Evolutionary conservation across 2,888 invertebrate species (phyloP).

Genomic region (Stomorhina lunata): DNA sequence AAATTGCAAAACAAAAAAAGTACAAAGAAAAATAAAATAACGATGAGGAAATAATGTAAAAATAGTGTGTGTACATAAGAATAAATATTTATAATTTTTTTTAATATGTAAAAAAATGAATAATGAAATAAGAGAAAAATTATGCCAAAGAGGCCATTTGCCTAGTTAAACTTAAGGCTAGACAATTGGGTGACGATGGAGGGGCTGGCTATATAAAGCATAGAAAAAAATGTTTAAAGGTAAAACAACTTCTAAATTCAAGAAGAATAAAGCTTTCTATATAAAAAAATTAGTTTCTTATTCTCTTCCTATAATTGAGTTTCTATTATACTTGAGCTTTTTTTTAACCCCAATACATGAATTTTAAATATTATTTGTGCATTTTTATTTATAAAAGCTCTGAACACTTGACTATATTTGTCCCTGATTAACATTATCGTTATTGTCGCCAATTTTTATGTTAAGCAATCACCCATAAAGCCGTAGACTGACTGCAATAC

Average conservation of each 20-base stretch:
- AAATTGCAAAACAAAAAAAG: too few relatives aligned
- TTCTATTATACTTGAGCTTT: not conserved
- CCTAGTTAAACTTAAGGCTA: not conserved
- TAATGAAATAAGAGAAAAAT: not conserved
- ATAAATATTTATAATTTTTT: constrained; percentile 48
- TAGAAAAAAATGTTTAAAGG: too few relatives aligned
- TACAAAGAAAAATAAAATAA: constrained; percentile 13
- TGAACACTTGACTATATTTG: constrained; percentile 16
- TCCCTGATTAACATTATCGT: constrained; percentile 48
- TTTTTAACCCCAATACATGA: not conserved
- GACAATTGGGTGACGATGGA: not conserved
- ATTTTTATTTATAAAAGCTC: not conserved
- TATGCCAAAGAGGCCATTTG: not conserved
- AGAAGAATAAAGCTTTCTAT: too few relatives aligned
- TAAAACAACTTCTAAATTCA: too few relatives aligned
- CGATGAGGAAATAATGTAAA: constrained; percentile 10
- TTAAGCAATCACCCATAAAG: not conserved
- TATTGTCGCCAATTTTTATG: constrained; percentile 40
- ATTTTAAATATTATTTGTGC: too few relatives aligned
- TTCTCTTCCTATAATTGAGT: not conserved
- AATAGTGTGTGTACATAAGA: constrained; percentile 39
- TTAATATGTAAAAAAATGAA: constrained; percentile 9
- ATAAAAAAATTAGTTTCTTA: not conserved
- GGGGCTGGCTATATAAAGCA: too few relatives aligned
- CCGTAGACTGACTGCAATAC: not conserved